A percentile compares a stretch with the other conserved stretches of the same genome.
phyloP scores from a whole-genome alignment of 2,888 invertebrate genomes.

The Diaperis boleti region DNA sequence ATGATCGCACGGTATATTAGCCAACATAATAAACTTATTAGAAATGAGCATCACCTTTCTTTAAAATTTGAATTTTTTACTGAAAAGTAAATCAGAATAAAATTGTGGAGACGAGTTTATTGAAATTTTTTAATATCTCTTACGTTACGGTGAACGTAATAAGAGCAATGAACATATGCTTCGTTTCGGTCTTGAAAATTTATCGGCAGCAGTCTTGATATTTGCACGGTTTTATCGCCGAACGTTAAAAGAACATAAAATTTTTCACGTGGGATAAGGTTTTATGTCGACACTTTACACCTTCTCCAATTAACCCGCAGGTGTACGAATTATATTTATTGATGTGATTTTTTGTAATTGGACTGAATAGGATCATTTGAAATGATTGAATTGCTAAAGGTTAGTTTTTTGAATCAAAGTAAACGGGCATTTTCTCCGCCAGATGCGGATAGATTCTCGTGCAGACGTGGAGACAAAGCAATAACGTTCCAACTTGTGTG shows the following conservation, averaged over 20 bases:
- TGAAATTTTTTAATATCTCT: constrained; percentile 1
- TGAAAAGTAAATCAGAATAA: background rate
- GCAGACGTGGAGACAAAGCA: constrained; percentile 32
- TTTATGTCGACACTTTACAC: constrained; percentile 31
- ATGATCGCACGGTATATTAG: too few species aligned
- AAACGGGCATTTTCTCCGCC: constrained; percentile 8
- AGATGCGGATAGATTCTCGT: constrained; percentile 22
- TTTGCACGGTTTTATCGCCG: constrained; percentile 33
- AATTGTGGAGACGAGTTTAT: background rate
- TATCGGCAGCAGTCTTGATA: constrained; percentile 24
- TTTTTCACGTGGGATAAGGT: constrained; percentile 13
- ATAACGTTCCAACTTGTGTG: constrained; percentile 38
- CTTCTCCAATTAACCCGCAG: constrained; percentile 32
- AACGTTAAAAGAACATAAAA: constrained; percentile 35
- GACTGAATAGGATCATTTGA: background rate
- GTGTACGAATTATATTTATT: constrained; percentile 8
- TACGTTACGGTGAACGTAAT: constrained; percentile 3
- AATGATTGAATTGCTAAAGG: background rate
- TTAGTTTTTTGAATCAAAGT: constrained; percentile 8
- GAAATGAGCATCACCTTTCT: background rate
- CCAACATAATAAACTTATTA: constrained; percentile 5
- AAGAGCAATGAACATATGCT: constrained; percentile 3
- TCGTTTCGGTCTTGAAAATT: constrained; percentile 29
- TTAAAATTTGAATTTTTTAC: background rate
- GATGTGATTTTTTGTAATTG: background rate